Base-by-base conservation (phyloP, 1,140 invertebrate species). In the Eubasilissa regina region DNA sequence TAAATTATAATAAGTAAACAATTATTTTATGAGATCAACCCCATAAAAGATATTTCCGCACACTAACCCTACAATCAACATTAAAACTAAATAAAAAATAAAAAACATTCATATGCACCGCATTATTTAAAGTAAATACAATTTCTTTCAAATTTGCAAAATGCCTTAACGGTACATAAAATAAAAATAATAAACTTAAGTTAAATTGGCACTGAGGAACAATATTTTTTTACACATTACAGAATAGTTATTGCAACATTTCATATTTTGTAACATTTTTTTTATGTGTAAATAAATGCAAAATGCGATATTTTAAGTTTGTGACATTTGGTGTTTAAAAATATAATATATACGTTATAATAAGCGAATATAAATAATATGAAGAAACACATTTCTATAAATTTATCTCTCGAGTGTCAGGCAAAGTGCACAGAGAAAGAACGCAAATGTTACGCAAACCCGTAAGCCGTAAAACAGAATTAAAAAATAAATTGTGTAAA, bases 131-230 rank as follows among this genome's bases (percentile, higher is more conserved):
- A 75, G 43, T 73, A 43, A 80, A 62, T 55, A 68, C 74, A 66
- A 47, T 64, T 55, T 68, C 68, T 64, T 17, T 58, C 17, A 58
- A 75, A 53, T 58, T 75, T 64, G 25, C 58, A n/a, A 35, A 35
- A 35, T 35, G 25, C 25, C 25, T 35, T 35, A 62, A 77, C 64
- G 55, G 55, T 66, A 55, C n/a, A n/a, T n/a, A 35, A 77, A 75
- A 43, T 21, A 70, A 45, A 78, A 64, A 35, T 58, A 68, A 45
- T 73, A 77, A 81, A 81, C 80, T 81, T 81, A 81, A 78, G 60
- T 53, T 75, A 64, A 81, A 60, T 81, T 81, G 80, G 80, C 80
- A 81, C 80, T 75, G 80, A 81, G 80, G 80, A 81, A 79, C 80
- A 81, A 75, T 70, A 35, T 35, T 35, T 35, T 35, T 35, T 35